A percentile compares a stretch with the other conserved stretches of the same genome.
Evolutionary conservation across 2,888 invertebrate genomes (phyloP).

Genomic region (Tetragonula carbonaria): DNA sequence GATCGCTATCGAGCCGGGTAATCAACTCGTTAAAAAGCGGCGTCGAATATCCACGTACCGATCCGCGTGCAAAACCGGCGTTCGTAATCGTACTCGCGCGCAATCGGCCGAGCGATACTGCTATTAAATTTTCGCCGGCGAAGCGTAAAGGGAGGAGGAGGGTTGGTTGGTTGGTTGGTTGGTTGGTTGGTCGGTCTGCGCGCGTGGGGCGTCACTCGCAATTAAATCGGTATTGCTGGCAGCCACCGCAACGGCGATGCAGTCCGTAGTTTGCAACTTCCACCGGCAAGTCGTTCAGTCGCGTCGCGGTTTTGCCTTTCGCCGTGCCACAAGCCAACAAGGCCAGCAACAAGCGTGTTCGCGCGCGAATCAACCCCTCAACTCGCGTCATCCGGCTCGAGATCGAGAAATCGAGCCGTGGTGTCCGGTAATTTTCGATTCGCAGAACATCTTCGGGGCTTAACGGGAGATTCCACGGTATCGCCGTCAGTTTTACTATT

Average conservation of each 20-base stretch:
- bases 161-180: too few relatives aligned
- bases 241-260: constrained; percentile 57
- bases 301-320: constrained; percentile 41
- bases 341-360: constrained; percentile 18
- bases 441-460: constrained; percentile 33
- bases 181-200: too few relatives aligned
- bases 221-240: constrained; percentile 63
- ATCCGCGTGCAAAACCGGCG: neutral
- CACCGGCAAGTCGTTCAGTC: constrained; percentile 66
- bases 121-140: constrained; percentile 54
- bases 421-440: constrained; percentile 26
- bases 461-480: constrained; percentile 11
- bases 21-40: neutral
- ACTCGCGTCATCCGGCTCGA: neutral
- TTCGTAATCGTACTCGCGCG: neutral
- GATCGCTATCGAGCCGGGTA: neutral
- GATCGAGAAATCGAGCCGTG: constrained; percentile 17
- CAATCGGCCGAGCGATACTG: constrained; percentile 51
- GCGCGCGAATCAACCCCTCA: neutral
- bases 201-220: constrained; percentile 58
- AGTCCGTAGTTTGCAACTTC: constrained; percentile 73
- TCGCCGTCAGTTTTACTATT: neutral
- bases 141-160: neutral
- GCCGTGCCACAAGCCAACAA: constrained; percentile 1
- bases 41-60: neutral